A percentile compares a stretch with the other conserved stretches of the same genome.
These are phyloP conservation scores for Gambelia wislizenii DNA, from an alignment of 2,797 vertebrate genomes.

Conservation along the genomic window DNA sequence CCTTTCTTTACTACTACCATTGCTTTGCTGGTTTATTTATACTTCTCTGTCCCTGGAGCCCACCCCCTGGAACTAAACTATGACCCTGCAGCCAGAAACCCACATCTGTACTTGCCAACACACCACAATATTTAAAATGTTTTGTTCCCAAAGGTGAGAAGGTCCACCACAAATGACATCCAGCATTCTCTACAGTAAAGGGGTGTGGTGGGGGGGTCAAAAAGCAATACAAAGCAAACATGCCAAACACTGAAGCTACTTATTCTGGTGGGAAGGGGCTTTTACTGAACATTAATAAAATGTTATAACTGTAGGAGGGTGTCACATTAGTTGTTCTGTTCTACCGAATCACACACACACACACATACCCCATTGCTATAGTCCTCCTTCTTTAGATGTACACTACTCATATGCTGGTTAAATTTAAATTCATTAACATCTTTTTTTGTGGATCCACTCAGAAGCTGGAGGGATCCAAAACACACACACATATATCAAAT, in stretches of 20 bases:
- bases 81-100: not conserved
- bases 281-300: not conserved
- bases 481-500: not conserved
- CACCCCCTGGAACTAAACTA: too few relatives aligned
- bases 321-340: not conserved
- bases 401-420: not conserved
- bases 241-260: not conserved
- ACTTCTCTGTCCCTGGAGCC: too few relatives aligned
- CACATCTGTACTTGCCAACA: not conserved
- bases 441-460: slow-evolving; percentile 31
- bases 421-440: slow-evolving; percentile 44
- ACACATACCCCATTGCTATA: not conserved
- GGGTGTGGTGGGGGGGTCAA: not conserved
- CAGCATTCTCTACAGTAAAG: not conserved
- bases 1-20: too few relatives aligned
- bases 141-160: not conserved
- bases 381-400: not conserved
- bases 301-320: not conserved
- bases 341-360: not conserved
- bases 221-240: not conserved
- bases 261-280: not conserved
- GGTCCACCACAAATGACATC: not conserved
- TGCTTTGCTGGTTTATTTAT: too few relatives aligned
- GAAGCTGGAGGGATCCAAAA: slow-evolving; percentile 48
- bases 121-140: not conserved